These are phyloP conservation scores for Parasteatoda tepidariorum DNA, from an alignment of 1,140 invertebrate genomes.

Conservation along the genomic window DNA sequence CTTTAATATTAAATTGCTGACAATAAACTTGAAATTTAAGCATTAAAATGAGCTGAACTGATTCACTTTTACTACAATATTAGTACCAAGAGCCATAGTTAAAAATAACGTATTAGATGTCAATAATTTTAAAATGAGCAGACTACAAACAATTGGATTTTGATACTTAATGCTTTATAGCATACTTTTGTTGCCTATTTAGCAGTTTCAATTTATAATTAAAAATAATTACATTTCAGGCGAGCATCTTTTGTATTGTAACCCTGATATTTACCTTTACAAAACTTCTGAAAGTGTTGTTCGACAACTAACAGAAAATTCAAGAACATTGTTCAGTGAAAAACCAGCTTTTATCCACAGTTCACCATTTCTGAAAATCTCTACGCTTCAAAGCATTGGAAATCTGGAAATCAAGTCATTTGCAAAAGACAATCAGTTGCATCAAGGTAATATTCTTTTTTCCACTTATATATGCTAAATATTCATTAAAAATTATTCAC, in stretches of 20 bases:
- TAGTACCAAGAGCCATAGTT: no score
- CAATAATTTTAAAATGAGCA: no score
- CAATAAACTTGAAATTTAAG: no score
- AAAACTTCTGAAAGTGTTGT: not conserved
- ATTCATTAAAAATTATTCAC: not conserved
- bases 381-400: not conserved
- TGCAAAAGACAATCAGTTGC: conserved; percentile 39
- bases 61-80: no score
- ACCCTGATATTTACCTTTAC: conserved; percentile 16
- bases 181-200: no score
- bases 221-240: conserved; percentile 22
- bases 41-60: no score
- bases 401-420: conserved; percentile 19
- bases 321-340: conserved; percentile 13
- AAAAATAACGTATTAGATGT: no score
- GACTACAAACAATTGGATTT: no score
- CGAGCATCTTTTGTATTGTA: conserved; percentile 20
- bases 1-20: no score
- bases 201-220: no score
- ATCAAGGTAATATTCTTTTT: conserved; percentile 10
- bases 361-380: conserved; percentile 9
- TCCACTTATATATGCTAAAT: not conserved
- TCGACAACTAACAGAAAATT: not conserved
- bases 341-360: conserved; percentile 16
- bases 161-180: no score